Evolutionary conservation across 1,140 invertebrate species (phyloP), one percentile per base, ranked within the genome.

Genomic region (Adoxophyes honmai): DNA sequence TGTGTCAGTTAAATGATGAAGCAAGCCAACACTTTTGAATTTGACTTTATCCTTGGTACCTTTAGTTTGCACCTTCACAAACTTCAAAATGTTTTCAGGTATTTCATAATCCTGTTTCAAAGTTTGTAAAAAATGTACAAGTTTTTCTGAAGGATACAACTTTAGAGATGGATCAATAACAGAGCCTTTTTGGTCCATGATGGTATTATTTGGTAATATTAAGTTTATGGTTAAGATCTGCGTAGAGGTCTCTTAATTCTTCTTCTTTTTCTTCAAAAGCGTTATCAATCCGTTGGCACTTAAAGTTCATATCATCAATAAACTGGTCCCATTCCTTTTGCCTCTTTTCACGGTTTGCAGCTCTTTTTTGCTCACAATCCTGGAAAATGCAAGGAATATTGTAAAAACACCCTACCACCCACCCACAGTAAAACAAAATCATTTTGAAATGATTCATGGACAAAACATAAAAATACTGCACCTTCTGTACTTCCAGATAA

Each of bases 181-280:
- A 11, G 90, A 90, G 44, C 91, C 90, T 76, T 89, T 81, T 56
- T 88, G 81, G 66, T 89, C 83, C 88, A 91, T 91, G 67, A 73
- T 89, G 76, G 77, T 78, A 37, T 85, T 80, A 68, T 78, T 70
- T 65, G 48, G 89, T 88, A 81, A 94, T 92, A 56, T 94, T 92
- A 4, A 96, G 80, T 72, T 95, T 95, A 58, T 91, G 91, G 80
- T 95, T 94, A 38, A 96, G 81, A 72, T 95, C 93, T 34, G 91
- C 78, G 78, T 96, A 96, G 60, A 94, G 93, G 62, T 94, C 91
- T 63, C 91, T 90, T 4, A 96, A 84, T 88, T 96, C 93, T 73
- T 93, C 91, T 89, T 96, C 94, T 83, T 96, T 95, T 72, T 94
- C 92, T 68, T 92, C 91, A 89, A 95, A 96, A 18, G 93, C 93